Base-by-base conservation (phyloP, 1,140 invertebrate species). In the Drosophila oshimai region DNA sequence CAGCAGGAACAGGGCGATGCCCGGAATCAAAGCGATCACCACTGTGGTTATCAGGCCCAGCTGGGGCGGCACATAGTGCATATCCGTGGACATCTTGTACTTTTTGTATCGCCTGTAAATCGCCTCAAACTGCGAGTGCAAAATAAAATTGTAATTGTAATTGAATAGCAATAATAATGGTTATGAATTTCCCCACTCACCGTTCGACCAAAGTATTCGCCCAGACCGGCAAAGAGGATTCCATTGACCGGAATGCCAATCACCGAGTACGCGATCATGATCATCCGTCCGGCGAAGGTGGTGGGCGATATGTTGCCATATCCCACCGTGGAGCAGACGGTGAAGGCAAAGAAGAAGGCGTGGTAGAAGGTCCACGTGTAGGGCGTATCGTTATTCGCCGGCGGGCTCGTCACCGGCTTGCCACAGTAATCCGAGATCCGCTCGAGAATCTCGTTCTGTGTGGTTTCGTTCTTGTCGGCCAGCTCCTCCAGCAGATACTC, bases 161-260 rank as follows among this genome's bases (percentile, higher is more conserved):
- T 22, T 4, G 29, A 20, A 4, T 0, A 1, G 15, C n/a, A 13
- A 12, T 12, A 57, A 1, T 0, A 0, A 0, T 6, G 0, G 1
- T 0, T 18, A 9, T 0, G 1, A 9, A 0, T 0, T 2, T 17
- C 3, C 0, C 13, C 0, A 10, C 88, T 93, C 92, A 94, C 95
- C 92, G 92, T 94, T 70, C 92, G 92, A n/a, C 95, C 95, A 81
- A 97, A 97, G 86, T 95, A 96, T 77, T 96, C 95, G 44, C 95
- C 96, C 5, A 97, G 89, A 33, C 95, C 95, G 1, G 95, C 93
- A 13, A 97, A 93, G 6, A 97, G 92, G 45, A 98, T 97, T 91
- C 96, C 96, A 84, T 97, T 97, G 86, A 99, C 95, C 0, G 98
- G 98, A 62, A 99, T 98, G n/a, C 98, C 98, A 54, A 99, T 94